phyloP scores from a whole-genome alignment of 2,888 invertebrate species.

The Luffia ferchaultella region DNA sequence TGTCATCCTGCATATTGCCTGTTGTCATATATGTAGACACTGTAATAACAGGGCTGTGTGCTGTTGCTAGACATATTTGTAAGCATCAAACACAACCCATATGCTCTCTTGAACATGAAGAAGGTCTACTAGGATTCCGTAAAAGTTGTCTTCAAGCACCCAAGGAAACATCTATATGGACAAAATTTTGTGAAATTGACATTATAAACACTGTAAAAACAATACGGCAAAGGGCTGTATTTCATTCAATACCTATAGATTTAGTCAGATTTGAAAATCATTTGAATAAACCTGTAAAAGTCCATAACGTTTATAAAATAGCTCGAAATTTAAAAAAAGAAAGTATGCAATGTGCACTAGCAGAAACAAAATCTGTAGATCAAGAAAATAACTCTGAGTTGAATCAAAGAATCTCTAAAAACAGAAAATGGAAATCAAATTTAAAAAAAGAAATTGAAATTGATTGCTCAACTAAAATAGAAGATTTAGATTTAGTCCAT shows the following conservation, averaged over 20 bases:
- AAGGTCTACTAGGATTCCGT: conserved; percentile 78
- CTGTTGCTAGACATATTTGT: conserved; percentile 62
- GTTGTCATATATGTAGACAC: conserved; percentile 67
- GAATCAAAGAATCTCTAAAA: conserved; percentile 30
- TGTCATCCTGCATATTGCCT: conserved; percentile 67
- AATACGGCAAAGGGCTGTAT: conserved; percentile 25
- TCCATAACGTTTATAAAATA: conserved; percentile 86
- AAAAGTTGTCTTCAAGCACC: conserved; percentile 82
- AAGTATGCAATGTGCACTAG: conserved; percentile 14
- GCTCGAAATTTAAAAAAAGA: conserved; percentile 65
- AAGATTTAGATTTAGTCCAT: conserved; percentile 69
- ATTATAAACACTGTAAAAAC: conserved; percentile 68
- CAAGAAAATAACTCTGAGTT: conserved; percentile 14
- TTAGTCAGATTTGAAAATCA: conserved; percentile 85
- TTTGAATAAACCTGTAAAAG: conserved; percentile 80
- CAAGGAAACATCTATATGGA: conserved; percentile 88
- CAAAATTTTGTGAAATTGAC: conserved; percentile 90
- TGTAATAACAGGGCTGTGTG: conserved; percentile 80
- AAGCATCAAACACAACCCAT: conserved; percentile 22
- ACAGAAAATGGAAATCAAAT: conserved; percentile 58
- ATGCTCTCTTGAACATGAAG: conserved; percentile 35
- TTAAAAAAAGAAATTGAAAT: conserved; percentile 38
- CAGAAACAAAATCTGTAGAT: conserved; percentile 20
- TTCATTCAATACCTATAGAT: conserved; percentile 68
- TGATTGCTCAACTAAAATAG: conserved; percentile 50